Conservation (phyloP, 2,888 invertebrate species). For the Nycteola revayana region DNA sequence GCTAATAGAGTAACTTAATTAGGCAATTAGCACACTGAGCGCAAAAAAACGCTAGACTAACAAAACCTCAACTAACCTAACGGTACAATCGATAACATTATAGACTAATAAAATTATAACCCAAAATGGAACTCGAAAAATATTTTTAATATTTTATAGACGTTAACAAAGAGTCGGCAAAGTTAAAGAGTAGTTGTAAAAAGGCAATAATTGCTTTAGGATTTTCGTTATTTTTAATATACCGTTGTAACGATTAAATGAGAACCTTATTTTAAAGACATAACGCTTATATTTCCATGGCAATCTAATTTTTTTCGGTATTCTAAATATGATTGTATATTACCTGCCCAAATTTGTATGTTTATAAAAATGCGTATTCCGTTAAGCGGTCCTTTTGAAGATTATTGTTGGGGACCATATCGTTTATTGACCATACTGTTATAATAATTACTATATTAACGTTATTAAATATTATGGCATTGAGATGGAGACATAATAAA, state of each 20-base stretch:
- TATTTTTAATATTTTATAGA: slow-evolving; percentile 49
- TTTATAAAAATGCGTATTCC: slow-evolving; percentile 22
- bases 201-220: slow-evolving; percentile 54
- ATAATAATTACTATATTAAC: slow-evolving; percentile 23
- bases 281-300: slow-evolving; percentile 19
- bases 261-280: not conserved
- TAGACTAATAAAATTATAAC: slow-evolving; percentile 48
- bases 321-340: slow-evolving; percentile 20
- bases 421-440: slow-evolving; percentile 21
- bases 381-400: slow-evolving; percentile 32
- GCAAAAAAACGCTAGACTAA: slow-evolving; percentile 9
- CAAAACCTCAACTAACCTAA: slow-evolving; percentile 30
- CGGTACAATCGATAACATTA: slow-evolving; percentile 39
- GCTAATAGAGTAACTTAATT: slow-evolving; percentile 1
- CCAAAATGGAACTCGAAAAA: slow-evolving; percentile 29
- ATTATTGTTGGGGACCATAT: slow-evolving; percentile 15
- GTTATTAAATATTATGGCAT: no score
- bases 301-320: not conserved
- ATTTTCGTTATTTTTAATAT: slow-evolving; percentile 18
- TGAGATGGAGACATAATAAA: no score
- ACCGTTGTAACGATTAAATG: slow-evolving; percentile 1
- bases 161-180: slow-evolving; percentile 49
- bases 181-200: slow-evolving; percentile 55
- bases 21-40: slow-evolving; percentile 14
- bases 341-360: slow-evolving; percentile 39